These are phyloP conservation scores for Trachymyrmex septentrionalis DNA, from an alignment of 1,140 invertebrate genomes.

Conservation along the genomic window DNA sequence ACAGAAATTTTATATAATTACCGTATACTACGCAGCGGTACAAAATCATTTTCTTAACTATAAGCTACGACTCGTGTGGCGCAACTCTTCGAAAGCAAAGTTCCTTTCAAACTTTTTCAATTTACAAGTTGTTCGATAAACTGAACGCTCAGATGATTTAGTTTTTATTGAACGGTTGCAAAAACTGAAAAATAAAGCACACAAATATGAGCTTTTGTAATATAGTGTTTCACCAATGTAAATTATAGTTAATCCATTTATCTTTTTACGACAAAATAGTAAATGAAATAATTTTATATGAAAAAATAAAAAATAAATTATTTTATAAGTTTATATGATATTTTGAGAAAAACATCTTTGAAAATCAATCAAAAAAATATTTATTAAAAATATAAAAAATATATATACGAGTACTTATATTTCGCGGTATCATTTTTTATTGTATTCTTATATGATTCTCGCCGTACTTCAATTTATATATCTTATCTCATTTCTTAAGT, in stretches of 20 bases:
- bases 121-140: background rate
- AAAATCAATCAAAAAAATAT: background rate
- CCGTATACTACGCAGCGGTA: background rate
- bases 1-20: slow-evolving; percentile 40
- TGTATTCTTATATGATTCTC: background rate
- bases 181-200: background rate
- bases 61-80: slow-evolving; percentile 15
- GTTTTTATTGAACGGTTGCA: background rate
- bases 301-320: slow-evolving; percentile 3
- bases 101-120: slow-evolving; percentile 30
- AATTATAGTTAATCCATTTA: background rate
- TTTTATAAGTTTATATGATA: background rate
- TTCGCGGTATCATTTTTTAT: background rate
- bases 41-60: slow-evolving; percentile 26
- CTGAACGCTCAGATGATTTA: background rate
- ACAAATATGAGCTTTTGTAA: background rate
- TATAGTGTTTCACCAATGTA: background rate
- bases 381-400: background rate
- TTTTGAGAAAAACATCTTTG: background rate
- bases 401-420: background rate
- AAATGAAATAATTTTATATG: background rate
- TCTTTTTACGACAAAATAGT: background rate
- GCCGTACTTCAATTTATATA: background rate
- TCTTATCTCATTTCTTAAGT: slow-evolving; percentile 8
- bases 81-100: background rate